Conservation (phyloP, 2,888 invertebrate species). For the Notodonta ziczac region DNA sequence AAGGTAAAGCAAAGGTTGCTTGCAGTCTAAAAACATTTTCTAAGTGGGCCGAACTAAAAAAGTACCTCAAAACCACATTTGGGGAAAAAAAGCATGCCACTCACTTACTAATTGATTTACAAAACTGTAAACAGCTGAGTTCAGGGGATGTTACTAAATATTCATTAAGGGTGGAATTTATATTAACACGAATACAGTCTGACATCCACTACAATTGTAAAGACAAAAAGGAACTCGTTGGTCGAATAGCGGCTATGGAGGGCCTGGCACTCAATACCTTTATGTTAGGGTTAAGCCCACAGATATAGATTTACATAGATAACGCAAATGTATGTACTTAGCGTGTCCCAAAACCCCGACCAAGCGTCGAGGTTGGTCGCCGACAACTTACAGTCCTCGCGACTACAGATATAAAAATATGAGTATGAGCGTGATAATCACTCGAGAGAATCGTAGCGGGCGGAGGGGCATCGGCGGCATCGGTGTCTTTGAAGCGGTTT, state of each 20-base stretch:
- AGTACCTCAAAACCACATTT: constrained; percentile 26
- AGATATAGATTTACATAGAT: too few species aligned
- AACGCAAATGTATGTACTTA: too few species aligned
- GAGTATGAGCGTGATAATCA: too few species aligned
- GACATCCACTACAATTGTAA: neutral
- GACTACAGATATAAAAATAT: too few species aligned
- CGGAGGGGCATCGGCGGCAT: too few species aligned
- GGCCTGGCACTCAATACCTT: constrained; percentile 28
- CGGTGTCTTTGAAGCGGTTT: too few species aligned
- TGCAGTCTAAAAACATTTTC: constrained; percentile 25
- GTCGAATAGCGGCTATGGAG: constrained; percentile 30
- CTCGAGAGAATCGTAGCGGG: too few species aligned
- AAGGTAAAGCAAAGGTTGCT: constrained; percentile 26
- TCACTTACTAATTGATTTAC: constrained; percentile 19
- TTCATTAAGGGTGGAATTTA: neutral
- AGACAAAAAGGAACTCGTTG: constrained; percentile 13
- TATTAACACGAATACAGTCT: neutral
- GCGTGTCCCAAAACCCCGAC: too few species aligned
- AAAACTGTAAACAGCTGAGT: constrained; percentile 17
- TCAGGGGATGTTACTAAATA: constrained; percentile 20
- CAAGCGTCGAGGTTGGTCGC: too few species aligned
- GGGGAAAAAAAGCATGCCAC: constrained; percentile 25
- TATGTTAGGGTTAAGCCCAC: neutral
- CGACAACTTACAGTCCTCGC: too few species aligned
- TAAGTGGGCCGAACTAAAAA: constrained; percentile 19